Percentiles rank a stretch among this genome's conserved stretches.
phyloP scores from a whole-genome alignment of 2,888 invertebrate species.

The Pelosia muscerda region DNA sequence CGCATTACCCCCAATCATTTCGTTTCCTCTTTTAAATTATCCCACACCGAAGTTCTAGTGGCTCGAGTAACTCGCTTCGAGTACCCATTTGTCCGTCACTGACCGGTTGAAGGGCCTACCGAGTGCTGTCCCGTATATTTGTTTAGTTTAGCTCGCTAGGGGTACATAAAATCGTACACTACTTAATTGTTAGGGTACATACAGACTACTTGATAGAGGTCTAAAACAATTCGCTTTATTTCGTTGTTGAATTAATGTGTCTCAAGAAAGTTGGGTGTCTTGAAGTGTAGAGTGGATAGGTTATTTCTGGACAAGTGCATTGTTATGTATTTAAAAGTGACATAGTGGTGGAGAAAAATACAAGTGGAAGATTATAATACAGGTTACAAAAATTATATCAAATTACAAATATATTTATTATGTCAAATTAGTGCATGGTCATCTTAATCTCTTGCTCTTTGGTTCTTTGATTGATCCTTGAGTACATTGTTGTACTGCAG shows the following conservation, averaged over 20 bases:
- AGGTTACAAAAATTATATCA: too few relatives aligned
- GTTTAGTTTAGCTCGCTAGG: constrained; percentile 62
- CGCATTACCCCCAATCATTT: background rate
- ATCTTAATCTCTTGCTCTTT: too few relatives aligned
- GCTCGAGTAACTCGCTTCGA: constrained; percentile 72
- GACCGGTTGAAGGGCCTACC: constrained; percentile 68
- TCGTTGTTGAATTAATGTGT: background rate
- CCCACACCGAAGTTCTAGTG: constrained; percentile 54
- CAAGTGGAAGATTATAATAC: too few relatives aligned
- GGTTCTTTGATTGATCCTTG: too few relatives aligned
- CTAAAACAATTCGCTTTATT: constrained; percentile 47
- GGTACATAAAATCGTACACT: constrained; percentile 22
- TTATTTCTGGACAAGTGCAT: too few relatives aligned
- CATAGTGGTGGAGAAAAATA: too few relatives aligned
- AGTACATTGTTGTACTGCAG: too few relatives aligned
- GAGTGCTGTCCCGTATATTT: constrained; percentile 67
- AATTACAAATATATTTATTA: too few relatives aligned
- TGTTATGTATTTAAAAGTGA: too few relatives aligned
- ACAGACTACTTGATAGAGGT: constrained; percentile 31
- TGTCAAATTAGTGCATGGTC: too few relatives aligned
- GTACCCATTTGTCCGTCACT: constrained; percentile 81
- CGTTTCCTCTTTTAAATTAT: constrained; percentile 35
- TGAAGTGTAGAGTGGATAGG: too few relatives aligned
- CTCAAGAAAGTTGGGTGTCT: too few relatives aligned
- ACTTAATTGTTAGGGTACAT: constrained; percentile 40